A percentile compares a stretch with the other conserved stretches of the same genome.
Conservation (phyloP, 2,888 invertebrate species). For the Hetaerina titia region DNA sequence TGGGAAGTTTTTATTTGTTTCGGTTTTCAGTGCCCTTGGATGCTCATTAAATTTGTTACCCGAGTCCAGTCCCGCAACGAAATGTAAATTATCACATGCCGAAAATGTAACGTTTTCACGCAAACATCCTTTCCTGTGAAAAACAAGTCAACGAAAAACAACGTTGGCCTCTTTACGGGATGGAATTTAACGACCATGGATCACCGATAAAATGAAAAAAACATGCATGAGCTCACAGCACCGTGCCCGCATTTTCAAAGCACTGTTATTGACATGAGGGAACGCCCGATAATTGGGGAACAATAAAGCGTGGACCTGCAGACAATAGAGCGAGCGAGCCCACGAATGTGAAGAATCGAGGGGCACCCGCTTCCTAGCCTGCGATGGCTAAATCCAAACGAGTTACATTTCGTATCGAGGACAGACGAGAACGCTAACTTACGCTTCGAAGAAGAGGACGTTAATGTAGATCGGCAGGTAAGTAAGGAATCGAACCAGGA, state of each 20-base stretch:
- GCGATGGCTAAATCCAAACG: background rate
- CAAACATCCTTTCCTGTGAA: background rate
- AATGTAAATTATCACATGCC: conserved; percentile 19
- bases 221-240: background rate
- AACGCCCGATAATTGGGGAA: background rate
- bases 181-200: background rate
- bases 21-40: background rate
- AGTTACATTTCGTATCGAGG: background rate
- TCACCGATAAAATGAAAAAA: background rate
- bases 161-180: background rate
- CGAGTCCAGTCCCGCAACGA: background rate
- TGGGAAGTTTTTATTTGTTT: background rate
- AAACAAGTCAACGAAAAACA: background rate
- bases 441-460: background rate
- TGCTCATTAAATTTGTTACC: background rate
- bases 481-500: background rate
- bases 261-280: background rate
- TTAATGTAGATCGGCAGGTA: background rate
- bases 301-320: background rate
- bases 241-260: background rate
- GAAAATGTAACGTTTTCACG: background rate
- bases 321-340: background rate
- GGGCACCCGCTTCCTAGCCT: background rate
- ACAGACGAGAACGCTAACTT: background rate
- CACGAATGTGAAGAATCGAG: background rate